phyloP scores from a whole-genome alignment of 92 coral and sea anemone genomes.

The Parazoanthus darwini region DNA sequence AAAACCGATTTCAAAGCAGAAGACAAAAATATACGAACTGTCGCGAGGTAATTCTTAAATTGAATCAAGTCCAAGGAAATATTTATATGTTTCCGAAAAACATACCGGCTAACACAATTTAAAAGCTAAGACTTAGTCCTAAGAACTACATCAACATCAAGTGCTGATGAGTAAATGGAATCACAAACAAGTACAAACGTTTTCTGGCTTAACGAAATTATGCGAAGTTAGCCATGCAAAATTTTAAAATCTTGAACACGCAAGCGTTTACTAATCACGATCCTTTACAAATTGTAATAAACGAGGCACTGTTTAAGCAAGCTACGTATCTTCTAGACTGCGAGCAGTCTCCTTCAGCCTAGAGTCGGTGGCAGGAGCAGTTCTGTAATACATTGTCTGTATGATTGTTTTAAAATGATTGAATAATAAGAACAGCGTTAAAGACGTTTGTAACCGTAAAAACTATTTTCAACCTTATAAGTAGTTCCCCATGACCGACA shows the following conservation, averaged over 20 bases:
- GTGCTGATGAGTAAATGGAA: too few species aligned
- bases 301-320: not conserved
- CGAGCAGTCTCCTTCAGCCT: not conserved
- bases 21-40: too few species aligned
- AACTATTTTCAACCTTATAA: not conserved
- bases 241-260: not conserved
- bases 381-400: not conserved
- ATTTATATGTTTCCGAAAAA: too few species aligned
- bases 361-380: not conserved
- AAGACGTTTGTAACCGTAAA: not conserved
- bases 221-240: not conserved
- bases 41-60: not conserved
- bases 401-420: not conserved
- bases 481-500: not conserved
- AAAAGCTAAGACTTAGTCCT: too few species aligned
- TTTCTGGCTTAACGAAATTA: not conserved
- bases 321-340: not conserved
- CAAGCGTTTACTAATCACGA: not conserved
- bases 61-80: too few species aligned
- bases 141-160: too few species aligned
- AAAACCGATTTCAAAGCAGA: too few species aligned
- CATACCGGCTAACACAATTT: too few species aligned
- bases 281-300: not conserved
- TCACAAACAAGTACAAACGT: not conserved
- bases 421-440: not conserved